phyloP scores from a whole-genome alignment of 2,888 invertebrate species.

The Patella ulyssiponensis region DNA sequence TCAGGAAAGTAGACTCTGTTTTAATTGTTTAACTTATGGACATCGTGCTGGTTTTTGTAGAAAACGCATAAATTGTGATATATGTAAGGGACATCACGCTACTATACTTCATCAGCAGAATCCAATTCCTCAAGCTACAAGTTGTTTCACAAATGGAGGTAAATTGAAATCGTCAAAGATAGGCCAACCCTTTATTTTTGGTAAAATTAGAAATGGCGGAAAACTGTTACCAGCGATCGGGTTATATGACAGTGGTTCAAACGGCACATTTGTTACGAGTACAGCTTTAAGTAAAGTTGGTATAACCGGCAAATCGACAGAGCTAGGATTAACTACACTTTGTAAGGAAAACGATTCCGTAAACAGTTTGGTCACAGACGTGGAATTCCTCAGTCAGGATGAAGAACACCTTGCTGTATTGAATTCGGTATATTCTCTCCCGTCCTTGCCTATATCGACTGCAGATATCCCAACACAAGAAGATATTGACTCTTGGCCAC shows the following conservation, averaged over 20 bases:
- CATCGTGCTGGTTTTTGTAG: background rate
- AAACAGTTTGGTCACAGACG: too few relatives aligned
- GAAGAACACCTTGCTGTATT: too few relatives aligned
- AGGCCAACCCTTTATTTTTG: background rate
- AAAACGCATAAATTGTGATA: background rate
- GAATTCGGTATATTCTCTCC: too few relatives aligned
- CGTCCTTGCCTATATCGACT: background rate
- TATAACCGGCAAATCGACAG: too few relatives aligned
- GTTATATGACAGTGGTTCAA: too few relatives aligned
- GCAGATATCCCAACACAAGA: background rate
- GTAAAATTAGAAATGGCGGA: too few relatives aligned
- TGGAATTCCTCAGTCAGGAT: too few relatives aligned
- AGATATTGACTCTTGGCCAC: conserved; percentile 9
- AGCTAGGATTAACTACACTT: too few relatives aligned
- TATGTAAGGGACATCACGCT: conserved; percentile 3
- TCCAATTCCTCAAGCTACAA: background rate
- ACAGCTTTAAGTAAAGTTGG: too few relatives aligned
- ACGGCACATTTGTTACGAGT: too few relatives aligned
- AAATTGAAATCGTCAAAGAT: background rate
- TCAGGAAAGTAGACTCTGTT: background rate
- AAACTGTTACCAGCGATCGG: too few relatives aligned
- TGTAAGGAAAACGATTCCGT: too few relatives aligned
- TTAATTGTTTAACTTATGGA: conserved; percentile 2
- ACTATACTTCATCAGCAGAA: background rate
- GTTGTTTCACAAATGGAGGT: background rate